Conservation (phyloP, 2,113 vertebrate genomes). For the Crotophaga sulcirostris region DNA sequence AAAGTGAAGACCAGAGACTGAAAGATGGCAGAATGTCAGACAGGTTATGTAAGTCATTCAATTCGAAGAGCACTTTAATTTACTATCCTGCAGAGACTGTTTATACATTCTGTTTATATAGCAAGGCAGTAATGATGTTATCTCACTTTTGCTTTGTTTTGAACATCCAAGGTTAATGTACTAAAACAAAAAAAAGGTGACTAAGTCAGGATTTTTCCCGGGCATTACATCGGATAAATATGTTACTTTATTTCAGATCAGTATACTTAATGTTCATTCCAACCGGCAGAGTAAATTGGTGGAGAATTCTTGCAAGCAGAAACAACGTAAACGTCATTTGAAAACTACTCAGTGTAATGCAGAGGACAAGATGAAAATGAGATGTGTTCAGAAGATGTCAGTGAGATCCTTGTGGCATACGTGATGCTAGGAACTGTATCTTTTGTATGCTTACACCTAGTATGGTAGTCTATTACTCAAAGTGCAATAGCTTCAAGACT, state of each 20-base stretch:
- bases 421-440: neutral
- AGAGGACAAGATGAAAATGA: conserved; percentile 2
- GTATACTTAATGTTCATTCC: neutral
- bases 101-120: conserved; percentile 42
- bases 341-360: neutral
- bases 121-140: conserved; percentile 37
- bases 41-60: neutral
- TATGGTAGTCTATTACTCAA: neutral
- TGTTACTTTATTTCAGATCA: neutral
- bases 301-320: neutral
- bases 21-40: conserved; percentile 36
- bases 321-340: neutral
- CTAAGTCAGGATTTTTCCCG: neutral
- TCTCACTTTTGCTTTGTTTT: conserved; percentile 36
- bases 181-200: neutral
- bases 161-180: conserved; percentile 38
- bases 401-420: neutral
- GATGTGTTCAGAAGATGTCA: neutral
- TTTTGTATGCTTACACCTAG: neutral
- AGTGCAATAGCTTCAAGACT: neutral
- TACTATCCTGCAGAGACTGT: neutral
- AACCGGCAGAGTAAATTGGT: neutral
- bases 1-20: neutral
- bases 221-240: neutral
- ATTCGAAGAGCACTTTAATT: neutral